phyloP scores from a whole-genome alignment of 2,888 invertebrate genomes.

The Harpalus rubripes region DNA sequence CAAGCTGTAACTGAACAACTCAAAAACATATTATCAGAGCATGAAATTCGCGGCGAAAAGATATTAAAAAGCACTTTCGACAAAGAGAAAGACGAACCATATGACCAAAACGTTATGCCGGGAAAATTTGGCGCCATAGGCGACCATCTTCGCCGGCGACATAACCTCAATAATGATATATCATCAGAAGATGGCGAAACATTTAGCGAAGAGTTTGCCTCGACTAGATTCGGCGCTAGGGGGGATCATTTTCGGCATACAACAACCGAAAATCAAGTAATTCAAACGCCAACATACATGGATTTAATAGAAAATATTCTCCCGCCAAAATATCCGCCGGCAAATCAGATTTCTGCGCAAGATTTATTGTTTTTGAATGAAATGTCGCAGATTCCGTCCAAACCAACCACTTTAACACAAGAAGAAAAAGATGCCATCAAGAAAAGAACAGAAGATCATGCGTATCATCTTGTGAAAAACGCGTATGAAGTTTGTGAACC shows the following conservation, averaged over 20 bases:
- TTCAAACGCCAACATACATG: conserved; percentile 6
- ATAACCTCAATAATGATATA: background rate
- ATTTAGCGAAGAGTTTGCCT: background rate
- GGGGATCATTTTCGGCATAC: conserved; percentile 13
- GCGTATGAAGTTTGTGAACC: conserved; percentile 41
- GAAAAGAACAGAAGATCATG: conserved; percentile 39
- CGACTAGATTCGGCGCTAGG: conserved; percentile 4
- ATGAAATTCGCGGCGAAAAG: conserved; percentile 35
- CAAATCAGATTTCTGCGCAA: background rate
- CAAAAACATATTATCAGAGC: background rate
- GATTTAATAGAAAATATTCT: conserved; percentile 45
- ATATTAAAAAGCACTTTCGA: background rate
- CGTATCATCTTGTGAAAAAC: conserved; percentile 21
- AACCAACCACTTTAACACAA: background rate
- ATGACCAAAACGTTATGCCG: background rate
- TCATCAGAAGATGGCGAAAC: background rate
- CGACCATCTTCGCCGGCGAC: background rate
- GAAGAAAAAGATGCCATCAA: conserved; percentile 6
- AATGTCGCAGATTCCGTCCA: background rate
- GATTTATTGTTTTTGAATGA: conserved; percentile 29
- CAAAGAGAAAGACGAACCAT: conserved; percentile 26
- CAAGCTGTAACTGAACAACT: conserved; percentile 7
- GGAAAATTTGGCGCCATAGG: conserved; percentile 34
- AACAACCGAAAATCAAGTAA: background rate
- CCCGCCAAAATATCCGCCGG: conserved; percentile 12